Evolutionary conservation across 1,140 invertebrate genomes (phyloP).

Genomic region (Heliconius congener): DNA sequence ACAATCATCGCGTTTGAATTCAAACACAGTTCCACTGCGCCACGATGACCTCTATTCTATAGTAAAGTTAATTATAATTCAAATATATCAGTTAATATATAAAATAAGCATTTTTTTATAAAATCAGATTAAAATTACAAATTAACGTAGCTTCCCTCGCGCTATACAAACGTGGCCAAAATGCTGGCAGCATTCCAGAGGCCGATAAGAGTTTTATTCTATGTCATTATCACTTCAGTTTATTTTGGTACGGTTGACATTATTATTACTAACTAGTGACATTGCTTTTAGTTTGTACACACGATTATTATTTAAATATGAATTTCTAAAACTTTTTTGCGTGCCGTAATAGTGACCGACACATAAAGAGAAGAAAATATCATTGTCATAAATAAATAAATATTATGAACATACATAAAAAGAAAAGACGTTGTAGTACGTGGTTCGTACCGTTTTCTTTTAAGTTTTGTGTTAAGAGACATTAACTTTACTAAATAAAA

Average conservation of each 20-base stretch:
- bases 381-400: no score
- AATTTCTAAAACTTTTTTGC: no score
- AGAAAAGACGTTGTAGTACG: no score
- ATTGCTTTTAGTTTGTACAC: slow-evolving; percentile 10
- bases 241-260: slow-evolving; percentile 13
- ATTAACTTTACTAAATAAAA: no score
- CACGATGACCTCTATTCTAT: no score
- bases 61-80: background rate
- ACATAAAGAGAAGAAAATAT: no score
- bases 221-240: slow-evolving; percentile 16
- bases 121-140: background rate
- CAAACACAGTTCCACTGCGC: no score
- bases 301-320: background rate
- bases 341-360: no score
- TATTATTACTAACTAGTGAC: slow-evolving; percentile 6
- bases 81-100: background rate
- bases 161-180: background rate
- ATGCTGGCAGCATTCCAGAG: slow-evolving; percentile 16
- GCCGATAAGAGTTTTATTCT: slow-evolving; percentile 20
- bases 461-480: no score
- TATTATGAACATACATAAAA: no score
- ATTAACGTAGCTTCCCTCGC: background rate
- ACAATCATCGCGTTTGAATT: no score
- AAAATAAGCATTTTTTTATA: background rate
- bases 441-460: no score